Evolutionary conservation across 2,888 invertebrate species (phyloP), one percentile per base, ranked within the genome.

Genomic region (Bellardia pandia): DNA sequence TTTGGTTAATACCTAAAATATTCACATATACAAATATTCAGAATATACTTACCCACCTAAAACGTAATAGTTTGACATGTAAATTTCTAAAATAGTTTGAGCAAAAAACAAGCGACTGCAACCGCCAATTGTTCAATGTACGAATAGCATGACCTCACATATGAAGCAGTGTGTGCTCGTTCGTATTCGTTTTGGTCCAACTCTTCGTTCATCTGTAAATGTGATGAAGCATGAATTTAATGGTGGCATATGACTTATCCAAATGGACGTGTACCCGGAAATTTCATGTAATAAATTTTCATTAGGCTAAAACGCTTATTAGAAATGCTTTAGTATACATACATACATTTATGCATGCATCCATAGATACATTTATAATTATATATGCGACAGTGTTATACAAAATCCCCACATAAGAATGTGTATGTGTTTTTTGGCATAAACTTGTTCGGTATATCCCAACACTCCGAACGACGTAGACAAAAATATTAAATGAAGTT

Each of bases 251-350:
- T 56, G 53, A 56, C 53, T 71, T 23, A 56, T 56, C 56, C 11
- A 72, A 58, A 7, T 30, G 9, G 56, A 40, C 56, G 58, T 56
- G 40, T 14, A 72, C 23, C 42, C 72, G 56, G 72, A 72, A 72
- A 72, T 72, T 58, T 72, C 30, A 56, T 56, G 72, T 56, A 58
- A 72, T 72, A 72, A 72, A 72, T 72, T 56, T 72, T 72, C 72
- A 42, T 72, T 72, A 72, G 42, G n/a, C 71, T 13, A 72, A 40
- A 72, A 66, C 11, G 72, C 42, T 56, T 72, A 56, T 58, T 42
- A 40, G 30, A 56, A 33, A 72, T 72, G 72, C 7, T 14, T 58
- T 13, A 33, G 37, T n/a, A 51, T 33, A 58, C 9, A 58, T 30
- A 23, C 0, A 30, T 30, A 33, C 16, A 58, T 5, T 2, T 13